Conservation (phyloP, 2,888 invertebrate genomes). For the Serripes groenlandicus region DNA sequence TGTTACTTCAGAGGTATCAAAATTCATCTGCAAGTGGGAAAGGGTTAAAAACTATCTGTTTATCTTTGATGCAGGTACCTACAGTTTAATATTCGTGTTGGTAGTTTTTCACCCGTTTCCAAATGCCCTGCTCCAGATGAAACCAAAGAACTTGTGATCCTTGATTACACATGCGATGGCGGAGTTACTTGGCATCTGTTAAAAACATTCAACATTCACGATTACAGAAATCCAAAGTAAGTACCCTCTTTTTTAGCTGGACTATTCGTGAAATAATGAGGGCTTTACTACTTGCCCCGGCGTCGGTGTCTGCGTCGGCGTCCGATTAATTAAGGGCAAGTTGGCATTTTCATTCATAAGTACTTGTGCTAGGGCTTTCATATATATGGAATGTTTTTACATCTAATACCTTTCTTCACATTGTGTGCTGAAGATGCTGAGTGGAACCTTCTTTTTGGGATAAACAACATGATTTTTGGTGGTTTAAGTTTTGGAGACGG, state of each 20-base stretch:
- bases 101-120: slow-evolving; percentile 83
- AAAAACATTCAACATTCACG: slow-evolving; percentile 76
- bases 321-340: too few relatives aligned
- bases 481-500: too few relatives aligned
- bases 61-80: slow-evolving; percentile 78
- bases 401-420: too few relatives aligned
- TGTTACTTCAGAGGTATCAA: neutral
- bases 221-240: slow-evolving; percentile 84
- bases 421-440: too few relatives aligned
- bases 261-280: neutral
- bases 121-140: slow-evolving; percentile 85
- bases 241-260: slow-evolving; percentile 27
- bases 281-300: too few relatives aligned
- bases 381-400: too few relatives aligned
- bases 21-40: neutral
- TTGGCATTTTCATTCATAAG: too few relatives aligned
- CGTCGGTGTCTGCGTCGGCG: too few relatives aligned
- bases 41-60: neutral
- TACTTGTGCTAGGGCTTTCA: too few relatives aligned
- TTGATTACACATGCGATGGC: slow-evolving; percentile 86
- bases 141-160: slow-evolving; percentile 81
- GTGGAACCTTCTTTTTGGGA: too few relatives aligned
- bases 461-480: too few relatives aligned
- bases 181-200: slow-evolving; percentile 85
- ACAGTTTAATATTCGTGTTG: slow-evolving; percentile 85